These are phyloP conservation scores for Magallana ariakensis DNA, from an alignment of 1,140 invertebrate species.

Conservation along the genomic window DNA sequence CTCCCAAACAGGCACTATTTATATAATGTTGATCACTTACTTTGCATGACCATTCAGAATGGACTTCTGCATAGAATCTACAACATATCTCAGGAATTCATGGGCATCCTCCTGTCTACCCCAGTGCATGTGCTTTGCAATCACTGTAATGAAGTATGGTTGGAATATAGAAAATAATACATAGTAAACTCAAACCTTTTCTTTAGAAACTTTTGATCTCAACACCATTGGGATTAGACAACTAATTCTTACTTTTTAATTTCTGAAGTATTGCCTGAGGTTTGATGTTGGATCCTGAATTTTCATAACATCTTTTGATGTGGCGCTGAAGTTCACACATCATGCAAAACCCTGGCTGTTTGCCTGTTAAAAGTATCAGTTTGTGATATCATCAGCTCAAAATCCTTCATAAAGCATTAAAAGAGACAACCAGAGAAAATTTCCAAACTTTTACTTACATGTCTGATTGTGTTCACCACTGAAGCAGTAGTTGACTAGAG, in stretches of 20 bases:
- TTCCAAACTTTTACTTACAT: slow-evolving; percentile 73
- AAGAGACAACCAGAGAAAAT: no score
- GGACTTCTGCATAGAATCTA: slow-evolving; percentile 95
- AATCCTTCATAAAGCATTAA: no score
- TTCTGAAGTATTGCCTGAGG: slow-evolving; percentile 79
- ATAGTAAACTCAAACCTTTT: no score
- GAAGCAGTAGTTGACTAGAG: slow-evolving; percentile 79
- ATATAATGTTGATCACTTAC: slow-evolving; percentile 70
- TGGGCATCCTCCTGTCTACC: slow-evolving; percentile 98
- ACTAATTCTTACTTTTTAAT: slow-evolving; percentile 75
- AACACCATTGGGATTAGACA: no score
- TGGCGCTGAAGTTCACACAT: slow-evolving; percentile 80
- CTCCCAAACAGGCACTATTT: no score
- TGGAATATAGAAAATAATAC: neutral
- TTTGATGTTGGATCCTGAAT: slow-evolving; percentile 75
- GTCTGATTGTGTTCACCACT: slow-evolving; percentile 76
- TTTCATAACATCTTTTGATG: slow-evolving; percentile 75
- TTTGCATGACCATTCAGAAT: slow-evolving; percentile 84
- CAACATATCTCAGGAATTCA: slow-evolving; percentile 94
- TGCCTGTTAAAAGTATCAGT: slow-evolving; percentile 71
- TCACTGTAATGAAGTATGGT: slow-evolving; percentile 80
- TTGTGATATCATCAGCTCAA: no score
- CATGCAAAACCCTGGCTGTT: slow-evolving; percentile 79
- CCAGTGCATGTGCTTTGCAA: slow-evolving; percentile 93
- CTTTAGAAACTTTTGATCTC: no score